Base-by-base conservation (phyloP, 2,113 vertebrate species). In the Dromiciops gliroides region DNA sequence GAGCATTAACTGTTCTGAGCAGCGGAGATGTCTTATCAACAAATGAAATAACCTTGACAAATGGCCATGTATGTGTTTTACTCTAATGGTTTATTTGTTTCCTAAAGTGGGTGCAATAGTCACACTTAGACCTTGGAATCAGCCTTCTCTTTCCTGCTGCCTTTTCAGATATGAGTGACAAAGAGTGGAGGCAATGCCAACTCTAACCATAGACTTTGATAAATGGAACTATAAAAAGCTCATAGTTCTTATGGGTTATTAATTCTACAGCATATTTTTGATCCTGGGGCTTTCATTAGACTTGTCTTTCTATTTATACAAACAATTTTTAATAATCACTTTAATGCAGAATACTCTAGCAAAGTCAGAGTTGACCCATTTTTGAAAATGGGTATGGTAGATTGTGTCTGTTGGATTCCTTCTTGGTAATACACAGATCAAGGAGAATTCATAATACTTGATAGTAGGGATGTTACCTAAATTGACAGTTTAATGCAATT, bases 1-100 rank as follows among this genome's bases (percentile, higher is more conserved):
- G 97, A 95, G 98, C 83, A 50, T 92, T 28, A 95, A 94, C 95
- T 96, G 14, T 94, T 96, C 94, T 96, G 89, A 83, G n/a, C 53
- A 48, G 53, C 51, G 90, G 48, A 83, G 49, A 4, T 96, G 97
- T 97, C 91, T 93, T 50, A 24, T 56, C 89, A 25, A 49, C n/a
- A 92, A 51, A 94, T 11, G 37, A n/a, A 50, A 37, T 67, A 50
- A 51, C 90, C 92, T 91, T 92, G 49, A 93, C 53, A 11, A 37
- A 8, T 93, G n/a, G 23, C 92, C 56, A 50, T 89, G 53, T 50
- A 2, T 94, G 28, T 89, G 51, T 14, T 91, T 89, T 89, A 26
- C 0, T 52, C 51, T 95, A 91, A 56, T 67, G 50, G 50, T 48
- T 94, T 95, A 90, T 90, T 91, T 90, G 11, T 92, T 95, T 95